A percentile compares a stretch with the other conserved stretches of the same genome.
Evolutionary conservation across 2,797 vertebrate species (phyloP).

Genomic region (Xiphorhynchus erythropygius): DNA sequence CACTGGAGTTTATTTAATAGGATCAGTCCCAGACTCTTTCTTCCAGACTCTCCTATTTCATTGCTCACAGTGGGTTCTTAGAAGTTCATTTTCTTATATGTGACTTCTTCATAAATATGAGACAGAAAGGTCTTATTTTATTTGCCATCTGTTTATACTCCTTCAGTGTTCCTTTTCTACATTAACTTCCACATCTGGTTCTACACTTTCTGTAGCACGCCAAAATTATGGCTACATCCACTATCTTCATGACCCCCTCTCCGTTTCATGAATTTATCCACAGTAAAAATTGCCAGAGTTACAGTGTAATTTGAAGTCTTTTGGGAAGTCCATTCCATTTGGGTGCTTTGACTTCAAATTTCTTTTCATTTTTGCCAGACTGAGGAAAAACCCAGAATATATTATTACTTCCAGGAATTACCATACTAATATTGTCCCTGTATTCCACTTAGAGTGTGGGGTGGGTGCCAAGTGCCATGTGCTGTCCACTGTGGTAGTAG

Average conservation of each 20-base stretch:
- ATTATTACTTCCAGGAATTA: not conserved
- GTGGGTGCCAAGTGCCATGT: not conserved
- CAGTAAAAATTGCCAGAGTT: conserved; percentile 2
- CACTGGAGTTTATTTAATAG: conserved; percentile 55
- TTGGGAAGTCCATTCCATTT: not conserved
- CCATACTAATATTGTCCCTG: not conserved
- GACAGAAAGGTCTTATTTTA: conserved; percentile 60
- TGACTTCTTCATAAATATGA: conserved; percentile 55
- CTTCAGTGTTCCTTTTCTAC: conserved; percentile 4
- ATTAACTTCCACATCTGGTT: conserved; percentile 58
- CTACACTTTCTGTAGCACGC: not conserved
- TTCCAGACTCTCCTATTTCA: conserved; percentile 59
- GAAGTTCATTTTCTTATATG: conserved; percentile 56
- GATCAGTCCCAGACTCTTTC: conserved; percentile 41
- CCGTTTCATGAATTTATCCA: not conserved
- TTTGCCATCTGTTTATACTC: conserved; percentile 56
- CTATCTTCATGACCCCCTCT: not conserved
- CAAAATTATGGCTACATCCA: conserved; percentile 14
- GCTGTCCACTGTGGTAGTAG: not conserved
- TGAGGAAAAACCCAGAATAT: not conserved
- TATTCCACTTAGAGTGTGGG: not conserved
- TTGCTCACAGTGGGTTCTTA: conserved; percentile 54
- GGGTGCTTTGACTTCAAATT: not conserved
- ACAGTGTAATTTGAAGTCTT: not conserved
- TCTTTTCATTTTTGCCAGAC: not conserved